These are phyloP conservation scores for Rynchops niger DNA, from an alignment of 2,113 vertebrate genomes.

Conservation along the genomic window DNA sequence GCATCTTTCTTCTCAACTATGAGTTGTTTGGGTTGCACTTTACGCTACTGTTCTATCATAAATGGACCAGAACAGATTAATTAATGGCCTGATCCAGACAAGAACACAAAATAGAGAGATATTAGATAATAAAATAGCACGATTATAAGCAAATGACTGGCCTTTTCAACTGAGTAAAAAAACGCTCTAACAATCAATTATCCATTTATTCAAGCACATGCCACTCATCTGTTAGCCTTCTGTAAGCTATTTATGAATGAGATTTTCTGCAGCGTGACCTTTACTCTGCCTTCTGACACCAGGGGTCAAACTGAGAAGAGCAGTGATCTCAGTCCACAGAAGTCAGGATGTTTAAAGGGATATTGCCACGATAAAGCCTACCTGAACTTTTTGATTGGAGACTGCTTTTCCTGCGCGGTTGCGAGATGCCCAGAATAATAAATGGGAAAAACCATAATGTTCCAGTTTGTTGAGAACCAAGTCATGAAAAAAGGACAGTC, in stretches of 20 bases:
- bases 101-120: neutral
- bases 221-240: neutral
- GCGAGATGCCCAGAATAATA: conserved; percentile 94
- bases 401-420: conserved; percentile 91
- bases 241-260: conserved; percentile 1
- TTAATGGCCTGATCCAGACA: neutral
- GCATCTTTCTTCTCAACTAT: neutral
- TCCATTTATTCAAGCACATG: neutral
- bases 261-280: neutral
- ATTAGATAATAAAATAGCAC: neutral
- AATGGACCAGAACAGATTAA: neutral
- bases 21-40: neutral
- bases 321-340: neutral
- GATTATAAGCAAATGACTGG: neutral
- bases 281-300: neutral
- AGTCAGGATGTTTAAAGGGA: neutral
- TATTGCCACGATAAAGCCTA: conserved; percentile 40
- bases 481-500: conserved; percentile 99
- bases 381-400: conserved; percentile 97
- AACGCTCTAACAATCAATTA: neutral
- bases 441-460: conserved; percentile 97
- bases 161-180: neutral
- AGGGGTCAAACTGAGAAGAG: neutral
- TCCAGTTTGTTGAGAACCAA: conserved; percentile 99
- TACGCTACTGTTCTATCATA: neutral